A percentile compares a stretch with the other conserved stretches of the same genome.
These are phyloP conservation scores for Coboldia fuscipes DNA, from an alignment of 1,140 invertebrate genomes.

Conservation along the genomic window DNA sequence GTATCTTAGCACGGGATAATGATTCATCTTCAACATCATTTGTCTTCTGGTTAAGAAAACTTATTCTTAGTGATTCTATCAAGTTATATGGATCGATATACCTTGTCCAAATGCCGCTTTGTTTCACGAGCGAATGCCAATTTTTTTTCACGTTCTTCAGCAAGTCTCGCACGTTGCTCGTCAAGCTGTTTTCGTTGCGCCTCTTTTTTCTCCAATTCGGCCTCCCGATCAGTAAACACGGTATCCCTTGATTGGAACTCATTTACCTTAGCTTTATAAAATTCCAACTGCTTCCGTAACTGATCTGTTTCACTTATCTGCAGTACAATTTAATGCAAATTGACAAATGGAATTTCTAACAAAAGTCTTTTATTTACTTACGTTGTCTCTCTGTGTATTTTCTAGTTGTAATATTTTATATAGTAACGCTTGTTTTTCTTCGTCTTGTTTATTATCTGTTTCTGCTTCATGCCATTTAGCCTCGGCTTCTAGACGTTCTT, in stretches of 20 bases:
- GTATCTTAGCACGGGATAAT: conserved; percentile 12
- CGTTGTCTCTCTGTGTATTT: conserved; percentile 30
- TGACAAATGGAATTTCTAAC: too few species aligned
- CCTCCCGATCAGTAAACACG: conserved; percentile 9
- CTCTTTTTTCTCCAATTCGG: conserved; percentile 18
- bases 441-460: conserved; percentile 23
- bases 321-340: too few species aligned
- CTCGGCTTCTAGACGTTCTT: conserved; percentile 25
- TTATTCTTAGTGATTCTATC: neutral
- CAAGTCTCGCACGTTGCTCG: conserved; percentile 21
- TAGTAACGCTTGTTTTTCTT: conserved; percentile 27
- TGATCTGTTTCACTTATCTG: conserved; percentile 28
- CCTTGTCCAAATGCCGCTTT: conserved; percentile 12
- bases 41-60: neutral
- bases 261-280: conserved; percentile 24
- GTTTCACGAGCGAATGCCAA: conserved; percentile 17
- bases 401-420: conserved; percentile 33
- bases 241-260: conserved; percentile 11
- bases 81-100: conserved; percentile 3
- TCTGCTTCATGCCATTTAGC: conserved; percentile 22
- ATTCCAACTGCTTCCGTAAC: conserved; percentile 26
- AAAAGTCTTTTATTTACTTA: conserved; percentile 13
- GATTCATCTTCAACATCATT: conserved; percentile 20
- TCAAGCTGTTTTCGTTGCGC: conserved; percentile 22
- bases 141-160: conserved; percentile 21